Evolutionary conservation across 1,140 invertebrate species (phyloP).

Genomic region (Drosophila sp.): DNA sequence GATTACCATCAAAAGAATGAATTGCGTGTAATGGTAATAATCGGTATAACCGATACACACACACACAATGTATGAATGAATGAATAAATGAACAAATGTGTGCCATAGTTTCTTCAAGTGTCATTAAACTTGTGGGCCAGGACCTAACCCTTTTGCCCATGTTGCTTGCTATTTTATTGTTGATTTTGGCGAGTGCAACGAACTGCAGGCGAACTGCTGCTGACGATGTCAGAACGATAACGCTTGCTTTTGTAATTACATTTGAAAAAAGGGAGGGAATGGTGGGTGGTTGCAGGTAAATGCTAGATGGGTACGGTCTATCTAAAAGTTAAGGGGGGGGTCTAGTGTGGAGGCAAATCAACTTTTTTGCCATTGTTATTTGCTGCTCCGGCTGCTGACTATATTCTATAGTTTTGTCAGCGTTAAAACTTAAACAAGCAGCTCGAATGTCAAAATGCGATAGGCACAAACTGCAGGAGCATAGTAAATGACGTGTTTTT

Average conservation of each 20-base stretch:
- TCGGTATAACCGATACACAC: neutral
- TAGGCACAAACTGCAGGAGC: slow-evolving; percentile 48
- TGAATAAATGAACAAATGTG: slow-evolving; percentile 24
- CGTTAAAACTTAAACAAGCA: slow-evolving; percentile 62
- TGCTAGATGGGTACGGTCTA: neutral
- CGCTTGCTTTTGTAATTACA: slow-evolving; percentile 68
- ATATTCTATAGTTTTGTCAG: slow-evolving; percentile 61
- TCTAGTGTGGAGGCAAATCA: slow-evolving; percentile 26
- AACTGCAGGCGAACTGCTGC: slow-evolving; percentile 47
- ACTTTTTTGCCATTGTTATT: slow-evolving; percentile 64
- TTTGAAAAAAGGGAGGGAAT: slow-evolving; percentile 35
- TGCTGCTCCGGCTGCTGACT: slow-evolving; percentile 13
- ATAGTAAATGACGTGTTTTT: slow-evolving; percentile 67
- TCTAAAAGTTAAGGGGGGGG: neutral
- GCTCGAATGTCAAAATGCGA: slow-evolving; percentile 66
- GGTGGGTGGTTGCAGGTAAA: slow-evolving; percentile 15
- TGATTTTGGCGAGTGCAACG: slow-evolving; percentile 68
- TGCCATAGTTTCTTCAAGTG: slow-evolving; percentile 37
- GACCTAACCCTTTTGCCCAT: slow-evolving; percentile 44
- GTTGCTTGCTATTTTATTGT: slow-evolving; percentile 44
- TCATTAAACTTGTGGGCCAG: slow-evolving; percentile 54
- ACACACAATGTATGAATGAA: slow-evolving; percentile 24
- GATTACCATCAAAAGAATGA: slow-evolving; percentile 35
- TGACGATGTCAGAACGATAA: slow-evolving; percentile 57
- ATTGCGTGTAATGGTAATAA: slow-evolving; percentile 37